Evolutionary conservation across 2,797 vertebrate genomes (phyloP), one percentile per base, ranked within the genome.

Genomic region (Myotis daubentonii): DNA sequence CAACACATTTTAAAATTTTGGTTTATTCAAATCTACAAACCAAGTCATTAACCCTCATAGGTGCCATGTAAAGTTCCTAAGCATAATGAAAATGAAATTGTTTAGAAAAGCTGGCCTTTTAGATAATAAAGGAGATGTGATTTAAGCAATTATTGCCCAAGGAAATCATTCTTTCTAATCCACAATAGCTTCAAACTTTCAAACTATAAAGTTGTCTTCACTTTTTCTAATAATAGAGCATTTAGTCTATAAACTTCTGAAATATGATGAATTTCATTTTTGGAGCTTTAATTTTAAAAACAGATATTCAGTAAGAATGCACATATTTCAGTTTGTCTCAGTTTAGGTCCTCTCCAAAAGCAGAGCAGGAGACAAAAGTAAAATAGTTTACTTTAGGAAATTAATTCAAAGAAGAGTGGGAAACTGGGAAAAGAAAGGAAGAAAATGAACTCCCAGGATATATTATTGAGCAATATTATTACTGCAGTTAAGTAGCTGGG

Each of bases 41-140:
- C 15, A 89, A 65, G 36, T 88, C 28, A 94, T 91, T 94, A 95
- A 57, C 20, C 86, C 17, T 95, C 72, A 55, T 30, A 60, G 44
- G 36, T 66, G 87, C 89, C 95, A 96, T 92, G 62, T 94, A 75
- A 96, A 95, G 68, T 0, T 57, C 60, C 47, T n/a, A 47, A 65
- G 25, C 87, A 60, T 87, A 66, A 74, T 47, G 28, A 79, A 92
- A 89, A 83, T 23, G 82, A 83, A 88, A 87, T 47, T 33, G 15
- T 79, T 70, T 90, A 30, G 95, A 96, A 97, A 97, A 96, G 44
- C 0, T 17, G 30, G 79, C 36, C 89, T 97, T 79, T 89, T 95
- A 88, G 93, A 96, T 80, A 93, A 93, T 47, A 60, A 89, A 66
- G 25, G 30, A 93, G 57, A 95, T 83, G 89, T 76, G 83, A n/a